These are phyloP conservation scores for Megalops cyprinoides DNA, from an alignment of 2,797 vertebrate genomes.

Conservation along the genomic window DNA sequence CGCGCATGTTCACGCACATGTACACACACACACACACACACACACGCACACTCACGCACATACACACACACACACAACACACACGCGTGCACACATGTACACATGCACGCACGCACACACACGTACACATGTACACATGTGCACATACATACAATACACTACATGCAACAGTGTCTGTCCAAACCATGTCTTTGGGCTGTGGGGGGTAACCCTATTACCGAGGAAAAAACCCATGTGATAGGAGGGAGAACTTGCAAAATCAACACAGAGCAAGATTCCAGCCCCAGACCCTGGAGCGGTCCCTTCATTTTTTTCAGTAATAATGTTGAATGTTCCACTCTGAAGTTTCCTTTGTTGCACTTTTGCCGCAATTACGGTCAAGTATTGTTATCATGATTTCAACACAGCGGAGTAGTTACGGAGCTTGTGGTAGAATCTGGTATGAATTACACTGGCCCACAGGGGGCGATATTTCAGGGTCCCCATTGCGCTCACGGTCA, in stretches of 20 bases:
- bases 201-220: background rate
- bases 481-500: background rate
- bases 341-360: no score
- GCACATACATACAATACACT: no score
- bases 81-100: background rate
- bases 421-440: no score
- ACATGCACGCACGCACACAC: no score
- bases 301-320: no score
- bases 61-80: background rate
- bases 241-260: background rate
- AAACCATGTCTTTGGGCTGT: background rate
- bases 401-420: no score
- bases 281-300: background rate
- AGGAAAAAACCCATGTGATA: slow-evolving; percentile 3
- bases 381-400: no score
- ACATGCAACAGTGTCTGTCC: no score
- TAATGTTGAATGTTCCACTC: no score
- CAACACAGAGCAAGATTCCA: slow-evolving; percentile 13
- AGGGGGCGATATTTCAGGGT: background rate
- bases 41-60: background rate
- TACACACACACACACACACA: background rate
- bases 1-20: no score
- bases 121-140: no score
- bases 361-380: no score
- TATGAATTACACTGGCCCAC: background rate